phyloP scores from a whole-genome alignment of 2,113 vertebrate species.

The Toxostoma redivivum region DNA sequence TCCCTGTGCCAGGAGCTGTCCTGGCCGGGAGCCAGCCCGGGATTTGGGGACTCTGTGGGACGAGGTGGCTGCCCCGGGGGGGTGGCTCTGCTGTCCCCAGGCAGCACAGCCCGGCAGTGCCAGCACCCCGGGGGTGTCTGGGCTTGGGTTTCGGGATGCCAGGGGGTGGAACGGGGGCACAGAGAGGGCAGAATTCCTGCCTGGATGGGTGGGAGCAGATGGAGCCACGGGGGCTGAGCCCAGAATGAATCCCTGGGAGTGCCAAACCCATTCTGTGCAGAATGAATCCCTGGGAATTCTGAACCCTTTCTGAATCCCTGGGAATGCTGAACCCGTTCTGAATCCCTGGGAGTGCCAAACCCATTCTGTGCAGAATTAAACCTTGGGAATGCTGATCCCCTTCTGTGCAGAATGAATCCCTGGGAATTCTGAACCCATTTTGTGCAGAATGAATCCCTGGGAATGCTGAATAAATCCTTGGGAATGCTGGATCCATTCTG shows the following conservation, averaged over 20 bases:
- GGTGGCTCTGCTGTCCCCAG: background rate
- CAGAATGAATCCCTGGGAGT: background rate
- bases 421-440: no score
- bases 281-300: no score
- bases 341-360: no score
- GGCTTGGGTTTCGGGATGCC: background rate
- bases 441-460: no score
- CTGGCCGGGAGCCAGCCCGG: background rate
- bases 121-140: background rate
- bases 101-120: background rate
- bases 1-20: background rate
- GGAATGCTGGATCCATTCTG: no score
- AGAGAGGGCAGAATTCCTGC: background rate
- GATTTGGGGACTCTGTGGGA: fast-evolving
- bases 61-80: background rate
- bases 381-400: no score
- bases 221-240: background rate
- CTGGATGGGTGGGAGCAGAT: background rate
- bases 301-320: no score
- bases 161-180: background rate
- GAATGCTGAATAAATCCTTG: no score
- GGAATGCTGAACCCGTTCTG: no score
- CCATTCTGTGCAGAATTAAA: no score
- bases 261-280: no score
- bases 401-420: no score